A percentile compares a stretch with the other conserved stretches of the same genome.
phyloP scores from a whole-genome alignment of 2,797 vertebrate species.

The Phaenicophaeus curvirostris region DNA sequence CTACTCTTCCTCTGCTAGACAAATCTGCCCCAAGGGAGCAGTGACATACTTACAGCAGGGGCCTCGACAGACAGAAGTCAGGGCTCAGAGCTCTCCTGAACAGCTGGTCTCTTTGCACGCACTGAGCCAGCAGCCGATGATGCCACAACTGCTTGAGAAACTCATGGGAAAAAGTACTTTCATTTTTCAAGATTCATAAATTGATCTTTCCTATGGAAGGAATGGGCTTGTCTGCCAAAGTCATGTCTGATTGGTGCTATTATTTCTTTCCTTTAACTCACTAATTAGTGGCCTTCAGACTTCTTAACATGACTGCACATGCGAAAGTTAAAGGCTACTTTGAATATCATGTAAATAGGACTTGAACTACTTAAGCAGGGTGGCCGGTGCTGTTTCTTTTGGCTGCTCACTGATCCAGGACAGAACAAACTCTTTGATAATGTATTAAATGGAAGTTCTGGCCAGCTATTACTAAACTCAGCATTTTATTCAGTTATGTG shows the following conservation, averaged over 20 bases:
- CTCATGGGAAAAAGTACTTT: background rate
- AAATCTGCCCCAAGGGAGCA: slow-evolving; percentile 47
- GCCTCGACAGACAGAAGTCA: background rate
- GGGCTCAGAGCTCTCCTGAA: slow-evolving; percentile 2
- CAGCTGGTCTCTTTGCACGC: slow-evolving; percentile 39
- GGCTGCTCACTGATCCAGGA: background rate
- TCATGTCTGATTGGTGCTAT: background rate
- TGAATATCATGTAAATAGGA: background rate
- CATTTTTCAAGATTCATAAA: background rate
- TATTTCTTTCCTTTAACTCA: background rate
- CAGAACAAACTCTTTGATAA: background rate
- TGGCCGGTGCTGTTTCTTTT: background rate
- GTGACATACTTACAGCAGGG: slow-evolving; percentile 44
- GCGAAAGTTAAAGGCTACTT: background rate
- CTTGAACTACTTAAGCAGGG: background rate
- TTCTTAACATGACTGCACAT: background rate
- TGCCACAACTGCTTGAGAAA: background rate
- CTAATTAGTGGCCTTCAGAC: background rate
- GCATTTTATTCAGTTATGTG: background rate
- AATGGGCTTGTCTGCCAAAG: background rate
- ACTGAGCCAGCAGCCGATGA: background rate
- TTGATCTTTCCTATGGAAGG: background rate
- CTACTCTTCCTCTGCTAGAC: background rate
- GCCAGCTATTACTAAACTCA: background rate
- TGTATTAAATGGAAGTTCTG: background rate